phyloP scores from a whole-genome alignment of 2,888 invertebrate genomes.

The Calliphora vomitoria region DNA sequence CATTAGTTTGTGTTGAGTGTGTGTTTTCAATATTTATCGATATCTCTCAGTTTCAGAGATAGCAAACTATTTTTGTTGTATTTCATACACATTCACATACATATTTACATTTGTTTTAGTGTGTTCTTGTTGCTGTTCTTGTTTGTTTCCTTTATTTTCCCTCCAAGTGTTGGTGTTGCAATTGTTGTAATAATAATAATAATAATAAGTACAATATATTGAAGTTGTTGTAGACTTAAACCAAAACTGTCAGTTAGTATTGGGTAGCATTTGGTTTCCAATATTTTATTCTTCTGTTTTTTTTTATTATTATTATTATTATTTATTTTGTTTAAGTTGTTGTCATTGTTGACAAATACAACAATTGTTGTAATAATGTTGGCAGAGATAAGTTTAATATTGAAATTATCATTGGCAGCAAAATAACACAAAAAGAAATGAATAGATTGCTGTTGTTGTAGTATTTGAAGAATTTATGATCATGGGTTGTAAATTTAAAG shows the following conservation, averaged over 20 bases:
- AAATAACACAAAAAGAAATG: neutral
- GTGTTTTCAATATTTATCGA: conserved; percentile 64
- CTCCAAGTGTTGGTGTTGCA: conserved; percentile 20
- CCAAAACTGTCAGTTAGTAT: conserved; percentile 54
- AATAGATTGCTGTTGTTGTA: neutral
- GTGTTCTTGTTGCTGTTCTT: conserved; percentile 6
- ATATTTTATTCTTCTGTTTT: conserved; percentile 36
- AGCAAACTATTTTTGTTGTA: conserved; percentile 65
- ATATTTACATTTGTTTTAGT: conserved; percentile 38
- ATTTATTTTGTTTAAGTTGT: conserved; percentile 41
- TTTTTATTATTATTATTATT: conserved; percentile 28
- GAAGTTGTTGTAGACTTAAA: conserved; percentile 48
- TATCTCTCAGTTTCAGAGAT: conserved; percentile 68
- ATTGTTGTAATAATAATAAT: conserved; percentile 52
- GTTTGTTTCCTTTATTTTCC: conserved; percentile 11
- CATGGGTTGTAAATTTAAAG: conserved; percentile 18
- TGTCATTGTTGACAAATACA: neutral
- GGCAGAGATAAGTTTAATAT: conserved; percentile 6
- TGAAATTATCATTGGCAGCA: neutral
- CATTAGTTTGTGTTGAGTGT: neutral
- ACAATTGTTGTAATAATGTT: neutral
- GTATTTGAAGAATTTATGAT: conserved; percentile 40
- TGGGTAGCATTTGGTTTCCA: conserved; percentile 56
- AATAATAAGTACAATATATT: too few species aligned
- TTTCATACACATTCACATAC: too few species aligned